Conservation (phyloP, 2,113 vertebrate genomes). For the Lipotes vexillifer region DNA sequence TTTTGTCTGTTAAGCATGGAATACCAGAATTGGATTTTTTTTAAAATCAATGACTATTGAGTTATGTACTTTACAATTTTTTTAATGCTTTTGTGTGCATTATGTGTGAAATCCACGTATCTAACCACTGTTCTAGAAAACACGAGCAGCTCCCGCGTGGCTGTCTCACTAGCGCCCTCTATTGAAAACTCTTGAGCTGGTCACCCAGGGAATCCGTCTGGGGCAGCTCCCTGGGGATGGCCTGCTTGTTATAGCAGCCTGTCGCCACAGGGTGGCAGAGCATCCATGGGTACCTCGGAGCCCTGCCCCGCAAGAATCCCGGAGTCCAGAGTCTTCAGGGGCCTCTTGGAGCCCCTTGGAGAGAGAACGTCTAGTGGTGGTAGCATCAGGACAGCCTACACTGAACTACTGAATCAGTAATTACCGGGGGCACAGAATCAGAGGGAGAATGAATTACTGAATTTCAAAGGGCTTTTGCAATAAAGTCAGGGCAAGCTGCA, state of each 20-base stretch:
- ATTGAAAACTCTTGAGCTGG: background rate
- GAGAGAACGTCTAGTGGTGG: background rate
- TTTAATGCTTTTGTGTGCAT: background rate
- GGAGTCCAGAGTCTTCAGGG: background rate
- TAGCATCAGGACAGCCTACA: too few relatives aligned
- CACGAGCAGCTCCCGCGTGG: accelerated
- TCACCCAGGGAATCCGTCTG: background rate
- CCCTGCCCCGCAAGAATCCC: background rate
- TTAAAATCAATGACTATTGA: background rate
- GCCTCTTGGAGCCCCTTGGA: accelerated
- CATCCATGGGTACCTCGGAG: background rate
- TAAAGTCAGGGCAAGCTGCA: background rate
- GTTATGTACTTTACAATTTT: background rate
- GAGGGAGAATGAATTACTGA: background rate
- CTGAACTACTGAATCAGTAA: background rate
- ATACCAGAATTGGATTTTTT: background rate
- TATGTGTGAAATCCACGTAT: background rate
- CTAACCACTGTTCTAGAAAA: background rate
- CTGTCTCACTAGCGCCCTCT: background rate
- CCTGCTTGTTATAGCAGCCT: background rate
- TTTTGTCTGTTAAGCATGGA: background rate
- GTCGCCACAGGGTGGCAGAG: conserved; percentile 18
- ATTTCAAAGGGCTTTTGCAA: background rate
- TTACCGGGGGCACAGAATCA: accelerated
- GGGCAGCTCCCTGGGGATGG: accelerated